These are phyloP conservation scores for Archaeoteleia sp. DNA, from an alignment of 2,888 invertebrate genomes.

Conservation along the genomic window DNA sequence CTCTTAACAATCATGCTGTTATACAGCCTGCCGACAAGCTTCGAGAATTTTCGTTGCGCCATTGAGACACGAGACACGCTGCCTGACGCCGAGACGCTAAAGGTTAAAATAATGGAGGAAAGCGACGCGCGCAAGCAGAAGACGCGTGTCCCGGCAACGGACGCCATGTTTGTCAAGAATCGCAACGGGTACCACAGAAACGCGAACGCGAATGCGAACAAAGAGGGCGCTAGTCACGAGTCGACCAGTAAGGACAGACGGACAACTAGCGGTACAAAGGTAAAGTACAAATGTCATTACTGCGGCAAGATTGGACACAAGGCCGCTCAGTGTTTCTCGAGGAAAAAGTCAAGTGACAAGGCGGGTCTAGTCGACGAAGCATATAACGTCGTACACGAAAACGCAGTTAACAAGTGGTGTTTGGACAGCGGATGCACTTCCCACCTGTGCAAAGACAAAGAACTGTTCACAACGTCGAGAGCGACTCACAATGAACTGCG, in stretches of 20 bases:
- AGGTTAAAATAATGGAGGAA: conserved; percentile 51
- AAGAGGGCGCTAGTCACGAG: neutral
- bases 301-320: conserved; percentile 4
- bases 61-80: conserved; percentile 51
- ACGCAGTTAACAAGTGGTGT: too few species aligned
- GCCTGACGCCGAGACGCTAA: conserved; percentile 43
- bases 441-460: too few species aligned
- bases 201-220: conserved; percentile 9
- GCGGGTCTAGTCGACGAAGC: too few species aligned
- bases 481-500: too few species aligned
- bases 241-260: neutral
- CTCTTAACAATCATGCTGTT: conserved; percentile 19
- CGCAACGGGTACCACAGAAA: conserved; percentile 10
- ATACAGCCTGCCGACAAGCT: conserved; percentile 28
- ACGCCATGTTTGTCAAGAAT: conserved; percentile 38
- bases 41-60: conserved; percentile 43
- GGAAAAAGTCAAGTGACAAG: neutral
- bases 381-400: neutral
- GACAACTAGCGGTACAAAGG: too few species aligned
- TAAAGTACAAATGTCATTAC: conserved; percentile 1
- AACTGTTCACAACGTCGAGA: too few species aligned
- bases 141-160: conserved; percentile 7
- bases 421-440: too few species aligned
- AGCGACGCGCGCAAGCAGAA: conserved; percentile 35
- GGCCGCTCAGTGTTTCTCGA: neutral